Conservation (phyloP, 2,888 invertebrate genomes). For the Callyntrura guangdongensis region DNA sequence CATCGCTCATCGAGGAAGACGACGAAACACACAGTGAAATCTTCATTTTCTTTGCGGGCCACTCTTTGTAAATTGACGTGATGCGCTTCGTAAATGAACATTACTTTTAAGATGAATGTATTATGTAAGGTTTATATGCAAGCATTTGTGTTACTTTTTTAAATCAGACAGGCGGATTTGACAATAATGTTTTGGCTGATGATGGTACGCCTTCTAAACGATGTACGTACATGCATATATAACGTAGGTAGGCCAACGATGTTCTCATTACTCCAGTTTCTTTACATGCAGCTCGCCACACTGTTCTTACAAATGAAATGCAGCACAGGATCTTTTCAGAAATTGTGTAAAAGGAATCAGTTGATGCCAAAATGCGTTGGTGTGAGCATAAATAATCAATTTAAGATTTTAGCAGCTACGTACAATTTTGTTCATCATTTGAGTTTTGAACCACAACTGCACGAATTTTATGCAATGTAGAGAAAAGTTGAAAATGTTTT, state of each 20-base stretch:
- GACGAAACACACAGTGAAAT: constrained; percentile 27
- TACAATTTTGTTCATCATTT: not conserved
- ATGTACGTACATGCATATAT: too few relatives aligned
- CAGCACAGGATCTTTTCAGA: not conserved
- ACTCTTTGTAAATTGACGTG: not conserved
- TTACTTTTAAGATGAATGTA: not conserved
- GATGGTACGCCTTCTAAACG: too few relatives aligned
- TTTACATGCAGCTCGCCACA: too few relatives aligned
- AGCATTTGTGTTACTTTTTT: too few relatives aligned
- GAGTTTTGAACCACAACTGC: too few relatives aligned
- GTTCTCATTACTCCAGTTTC: too few relatives aligned
- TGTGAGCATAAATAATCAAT: not conserved
- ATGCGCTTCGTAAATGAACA: constrained; percentile 9
- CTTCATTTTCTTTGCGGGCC: constrained; percentile 57
- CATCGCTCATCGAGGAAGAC: constrained; percentile 29
- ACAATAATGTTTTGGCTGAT: too few relatives aligned
- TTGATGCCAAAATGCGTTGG: not conserved
- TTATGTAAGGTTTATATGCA: not conserved
- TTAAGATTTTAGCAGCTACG: not conserved
- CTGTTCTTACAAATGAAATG: not conserved
- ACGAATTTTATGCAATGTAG: too few relatives aligned
- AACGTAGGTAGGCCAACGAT: too few relatives aligned
- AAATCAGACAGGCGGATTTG: too few relatives aligned
- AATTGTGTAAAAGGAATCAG: not conserved
- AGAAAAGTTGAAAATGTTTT: too few relatives aligned